These are phyloP conservation scores for Apocrypta bakeri DNA, from an alignment of 1,140 invertebrate species.

Conservation along the genomic window DNA sequence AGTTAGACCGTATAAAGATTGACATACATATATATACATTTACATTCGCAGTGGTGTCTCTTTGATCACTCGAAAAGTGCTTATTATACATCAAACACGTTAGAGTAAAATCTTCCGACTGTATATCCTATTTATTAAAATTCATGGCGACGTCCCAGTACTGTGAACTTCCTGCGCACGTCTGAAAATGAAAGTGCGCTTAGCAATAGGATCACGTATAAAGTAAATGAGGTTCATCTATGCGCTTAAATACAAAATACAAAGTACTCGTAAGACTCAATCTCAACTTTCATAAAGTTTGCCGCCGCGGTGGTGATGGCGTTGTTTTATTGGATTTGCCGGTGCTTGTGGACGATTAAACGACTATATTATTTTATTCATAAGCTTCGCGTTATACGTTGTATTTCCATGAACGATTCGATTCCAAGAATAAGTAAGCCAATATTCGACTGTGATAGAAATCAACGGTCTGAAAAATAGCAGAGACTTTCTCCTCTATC, in stretches of 20 bases:
- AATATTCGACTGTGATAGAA: not conserved
- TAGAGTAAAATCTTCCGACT: not conserved
- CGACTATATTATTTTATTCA: too few species aligned
- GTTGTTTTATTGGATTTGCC: too few species aligned
- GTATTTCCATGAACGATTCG: too few species aligned
- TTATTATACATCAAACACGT: not conserved
- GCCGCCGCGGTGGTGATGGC: too few species aligned
- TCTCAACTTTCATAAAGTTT: not conserved
- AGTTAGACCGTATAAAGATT: too few species aligned
- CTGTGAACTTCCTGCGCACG: not conserved
- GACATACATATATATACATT: too few species aligned
- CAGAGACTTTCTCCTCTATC: conserved; percentile 13
- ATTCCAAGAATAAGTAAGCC: not conserved
- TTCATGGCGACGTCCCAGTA: not conserved
- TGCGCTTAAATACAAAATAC: not conserved
- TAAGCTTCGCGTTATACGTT: too few species aligned
- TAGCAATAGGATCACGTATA: conserved; percentile 1
- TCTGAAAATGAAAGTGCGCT: not conserved
- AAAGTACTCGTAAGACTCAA: not conserved
- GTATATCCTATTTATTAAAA: conserved; percentile 3
- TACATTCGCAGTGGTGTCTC: not conserved
- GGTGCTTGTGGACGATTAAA: too few species aligned
- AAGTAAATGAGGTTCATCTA: not conserved
- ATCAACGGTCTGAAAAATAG: not conserved
- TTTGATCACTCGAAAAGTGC: not conserved